Evolutionary conservation across 2,888 invertebrate species (phyloP).

Genomic region (Tenthredo distinguenda): DNA sequence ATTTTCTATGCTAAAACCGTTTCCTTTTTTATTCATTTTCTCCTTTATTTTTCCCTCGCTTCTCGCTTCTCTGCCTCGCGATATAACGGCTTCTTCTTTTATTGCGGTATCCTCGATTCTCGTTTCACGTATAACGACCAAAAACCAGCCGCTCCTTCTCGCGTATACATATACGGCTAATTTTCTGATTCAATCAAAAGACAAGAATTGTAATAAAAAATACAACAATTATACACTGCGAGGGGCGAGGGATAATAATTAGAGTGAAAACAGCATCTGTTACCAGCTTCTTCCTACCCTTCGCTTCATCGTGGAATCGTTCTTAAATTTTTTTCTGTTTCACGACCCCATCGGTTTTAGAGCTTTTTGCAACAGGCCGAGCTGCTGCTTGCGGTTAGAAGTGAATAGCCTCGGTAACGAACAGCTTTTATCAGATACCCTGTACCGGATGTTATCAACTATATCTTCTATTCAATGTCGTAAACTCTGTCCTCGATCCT

Average conservation of each 20-base stretch:
- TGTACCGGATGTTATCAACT: neutral
- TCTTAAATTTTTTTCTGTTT: neutral
- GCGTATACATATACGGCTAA: neutral
- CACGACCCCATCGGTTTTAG: neutral
- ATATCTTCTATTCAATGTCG: neutral
- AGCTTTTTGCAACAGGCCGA: neutral
- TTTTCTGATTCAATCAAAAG: constrained; percentile 35
- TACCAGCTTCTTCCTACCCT: neutral
- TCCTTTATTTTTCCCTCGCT: neutral
- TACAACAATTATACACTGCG: neutral
- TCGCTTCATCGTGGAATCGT: neutral
- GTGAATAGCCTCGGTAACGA: neutral
- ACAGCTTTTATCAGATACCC: neutral
- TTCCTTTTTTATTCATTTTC: neutral
- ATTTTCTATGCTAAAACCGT: neutral
- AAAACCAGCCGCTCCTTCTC: neutral
- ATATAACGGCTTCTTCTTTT: constrained; percentile 6
- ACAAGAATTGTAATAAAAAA: neutral
- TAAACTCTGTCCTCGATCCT: neutral
- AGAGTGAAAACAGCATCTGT: neutral
- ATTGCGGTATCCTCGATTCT: constrained; percentile 2
- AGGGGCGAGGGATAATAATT: neutral
- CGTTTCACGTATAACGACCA: neutral
- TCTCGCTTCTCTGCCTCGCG: neutral
- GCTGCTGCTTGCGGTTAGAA: neutral